phyloP scores from a whole-genome alignment of 2,888 invertebrate genomes.

The Coecobrya sp. region DNA sequence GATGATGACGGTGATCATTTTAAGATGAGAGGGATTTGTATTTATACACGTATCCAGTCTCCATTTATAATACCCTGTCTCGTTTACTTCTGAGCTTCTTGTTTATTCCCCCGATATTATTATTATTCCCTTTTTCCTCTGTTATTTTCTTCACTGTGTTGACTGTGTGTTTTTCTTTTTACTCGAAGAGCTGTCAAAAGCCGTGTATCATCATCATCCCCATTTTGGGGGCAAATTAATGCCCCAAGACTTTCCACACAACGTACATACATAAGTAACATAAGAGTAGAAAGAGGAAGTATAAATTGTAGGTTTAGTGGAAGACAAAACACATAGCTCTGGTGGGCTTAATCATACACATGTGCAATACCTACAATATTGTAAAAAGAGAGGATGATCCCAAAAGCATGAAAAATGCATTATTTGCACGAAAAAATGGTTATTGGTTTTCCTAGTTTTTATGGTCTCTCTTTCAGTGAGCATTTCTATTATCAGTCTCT shows the following conservation, averaged over 20 bases:
- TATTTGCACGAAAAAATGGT: conserved; percentile 75
- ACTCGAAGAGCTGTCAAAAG: conserved; percentile 77
- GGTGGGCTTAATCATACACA: conserved; percentile 53
- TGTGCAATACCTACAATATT: conserved; percentile 55
- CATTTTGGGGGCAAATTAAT: conserved; percentile 71
- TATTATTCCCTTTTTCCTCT: conserved; percentile 58
- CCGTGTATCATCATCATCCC: conserved; percentile 63
- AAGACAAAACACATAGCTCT: conserved; percentile 26
- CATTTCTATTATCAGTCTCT: not conserved
- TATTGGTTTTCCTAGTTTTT: conserved; percentile 70
- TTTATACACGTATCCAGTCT: conserved; percentile 16
- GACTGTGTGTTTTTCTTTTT: conserved; percentile 71
- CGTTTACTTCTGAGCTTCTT: conserved; percentile 32
- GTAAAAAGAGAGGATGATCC: conserved; percentile 69
- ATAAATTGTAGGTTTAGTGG: conserved; percentile 79
- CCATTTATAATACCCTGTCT: conserved; percentile 38
- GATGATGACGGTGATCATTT: conserved; percentile 58
- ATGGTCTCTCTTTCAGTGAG: not conserved
- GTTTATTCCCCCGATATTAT: conserved; percentile 63
- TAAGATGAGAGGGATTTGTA: conserved; percentile 62
- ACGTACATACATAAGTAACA: too few relatives aligned
- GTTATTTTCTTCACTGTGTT: conserved; percentile 26
- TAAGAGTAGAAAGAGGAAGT: conserved; percentile 57
- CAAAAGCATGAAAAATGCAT: conserved; percentile 75
- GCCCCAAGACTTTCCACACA: conserved; percentile 37